phyloP scores from a whole-genome alignment of 1,140 invertebrate species.

The Oncopodura yosiiana region DNA sequence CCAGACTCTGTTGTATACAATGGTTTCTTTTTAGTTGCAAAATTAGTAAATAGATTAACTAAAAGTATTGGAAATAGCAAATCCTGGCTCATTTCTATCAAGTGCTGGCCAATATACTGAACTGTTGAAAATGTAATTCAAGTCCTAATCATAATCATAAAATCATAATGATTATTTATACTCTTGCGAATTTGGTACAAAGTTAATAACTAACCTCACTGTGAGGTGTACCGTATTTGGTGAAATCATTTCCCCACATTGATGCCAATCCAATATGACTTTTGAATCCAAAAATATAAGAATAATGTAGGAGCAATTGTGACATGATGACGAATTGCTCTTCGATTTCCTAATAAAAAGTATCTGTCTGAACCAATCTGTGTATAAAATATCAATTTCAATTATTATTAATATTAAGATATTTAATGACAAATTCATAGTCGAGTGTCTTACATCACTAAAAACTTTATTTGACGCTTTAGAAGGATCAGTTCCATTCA shows the following conservation, averaged over 20 bases:
- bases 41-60: conserved; percentile 25
- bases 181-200: background rate
- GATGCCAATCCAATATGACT: conserved; percentile 6
- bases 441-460: background rate
- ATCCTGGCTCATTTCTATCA: conserved; percentile 5
- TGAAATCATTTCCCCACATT: conserved; percentile 5
- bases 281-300: conserved; percentile 14
- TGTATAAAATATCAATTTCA: background rate
- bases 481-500: background rate
- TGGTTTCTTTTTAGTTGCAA: conserved; percentile 21
- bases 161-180: background rate
- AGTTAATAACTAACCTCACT: conserved; percentile 1
- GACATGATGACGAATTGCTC: background rate
- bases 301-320: conserved; percentile 14
- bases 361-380: conserved; percentile 16
- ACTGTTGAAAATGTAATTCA: conserved; percentile 17
- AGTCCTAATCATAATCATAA: background rate
- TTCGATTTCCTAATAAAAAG: conserved; percentile 12
- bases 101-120: conserved; percentile 13
- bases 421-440: background rate
- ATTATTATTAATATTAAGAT: background rate
- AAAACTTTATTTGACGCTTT: conserved; percentile 1
- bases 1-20: conserved; percentile 24
- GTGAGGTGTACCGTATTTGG: background rate
- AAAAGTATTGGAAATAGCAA: conserved; percentile 16